phyloP scores from a whole-genome alignment of 2,888 invertebrate genomes.

The Leptopterna dolabrata region DNA sequence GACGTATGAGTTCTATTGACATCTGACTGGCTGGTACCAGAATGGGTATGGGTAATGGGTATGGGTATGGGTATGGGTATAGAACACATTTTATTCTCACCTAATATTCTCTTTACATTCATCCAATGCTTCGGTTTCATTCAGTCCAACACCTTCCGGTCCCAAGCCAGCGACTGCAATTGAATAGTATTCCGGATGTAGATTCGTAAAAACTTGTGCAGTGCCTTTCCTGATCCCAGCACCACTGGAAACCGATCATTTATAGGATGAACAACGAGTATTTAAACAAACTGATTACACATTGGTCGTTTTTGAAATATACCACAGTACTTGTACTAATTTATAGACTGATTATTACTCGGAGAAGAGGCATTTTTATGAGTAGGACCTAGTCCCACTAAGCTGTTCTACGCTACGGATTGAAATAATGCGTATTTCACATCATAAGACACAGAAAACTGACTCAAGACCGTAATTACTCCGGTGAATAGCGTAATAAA shows the following conservation, averaged over 20 bases:
- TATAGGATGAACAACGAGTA: not conserved
- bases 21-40: no score
- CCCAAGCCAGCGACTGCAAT: conserved; percentile 74
- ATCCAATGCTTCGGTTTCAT: conserved; percentile 67
- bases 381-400: no score
- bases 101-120: conserved; percentile 68
- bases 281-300: not conserved
- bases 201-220: conserved; percentile 58
- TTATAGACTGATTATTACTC: no score
- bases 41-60: no score
- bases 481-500: no score
- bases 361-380: no score
- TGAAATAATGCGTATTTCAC: no score
- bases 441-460: no score
- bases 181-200: conserved; percentile 65
- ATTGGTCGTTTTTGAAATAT: not conserved
- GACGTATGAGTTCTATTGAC: no score
- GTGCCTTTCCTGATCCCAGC: conserved; percentile 55
- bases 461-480: no score
- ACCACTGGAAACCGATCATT: conserved; percentile 1
- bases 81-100: conserved; percentile 15
- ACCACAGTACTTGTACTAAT: not conserved
- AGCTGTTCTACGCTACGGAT: no score
- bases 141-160: conserved; percentile 63
- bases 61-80: no score